Conservation (phyloP, 2,113 vertebrate species). For the Pelobates fuscus region DNA sequence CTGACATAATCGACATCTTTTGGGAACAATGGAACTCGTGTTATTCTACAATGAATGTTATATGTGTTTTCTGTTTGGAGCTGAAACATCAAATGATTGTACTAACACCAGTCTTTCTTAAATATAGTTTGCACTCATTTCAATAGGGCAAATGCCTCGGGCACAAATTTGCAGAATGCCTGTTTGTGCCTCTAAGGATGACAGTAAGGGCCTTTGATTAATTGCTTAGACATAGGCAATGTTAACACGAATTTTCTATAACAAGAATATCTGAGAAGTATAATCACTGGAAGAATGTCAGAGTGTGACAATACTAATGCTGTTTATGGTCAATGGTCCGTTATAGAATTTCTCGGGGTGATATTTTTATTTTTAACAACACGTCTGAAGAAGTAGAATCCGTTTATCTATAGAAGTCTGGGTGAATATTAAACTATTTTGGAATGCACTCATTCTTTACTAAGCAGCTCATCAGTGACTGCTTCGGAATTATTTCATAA, state of each 20-base stretch:
- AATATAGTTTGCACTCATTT: constrained; percentile 49
- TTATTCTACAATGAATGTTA: constrained; percentile 44
- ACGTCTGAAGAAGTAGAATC: too few relatives aligned
- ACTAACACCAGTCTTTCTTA: constrained; percentile 40
- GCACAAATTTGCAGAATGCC: constrained; percentile 31
- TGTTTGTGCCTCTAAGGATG: constrained; percentile 50
- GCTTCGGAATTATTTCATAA: too few relatives aligned
- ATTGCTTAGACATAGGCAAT: constrained; percentile 35
- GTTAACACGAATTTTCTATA: constrained; percentile 37
- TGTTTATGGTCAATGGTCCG: too few relatives aligned
- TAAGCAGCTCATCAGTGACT: too few relatives aligned
- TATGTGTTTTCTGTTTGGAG: constrained; percentile 41
- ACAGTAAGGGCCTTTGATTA: constrained; percentile 45
- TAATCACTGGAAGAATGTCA: constrained; percentile 18
- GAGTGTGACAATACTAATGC: constrained; percentile 4
- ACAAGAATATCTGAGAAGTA: constrained; percentile 10
- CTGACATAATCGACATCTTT: constrained; percentile 44
- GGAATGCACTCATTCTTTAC: too few relatives aligned
- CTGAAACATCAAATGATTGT: constrained; percentile 43
- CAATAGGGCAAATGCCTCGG: constrained; percentile 46
- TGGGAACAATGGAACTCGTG: constrained; percentile 38
- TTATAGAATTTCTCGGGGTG: too few relatives aligned
- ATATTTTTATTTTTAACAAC: too few relatives aligned
- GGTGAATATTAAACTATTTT: too few relatives aligned
- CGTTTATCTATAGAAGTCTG: too few relatives aligned